A percentile compares a stretch with the other conserved stretches of the same genome.
Evolutionary conservation across 2,797 vertebrate species (phyloP).

Genomic region (Heteromormyrus szaboi): DNA sequence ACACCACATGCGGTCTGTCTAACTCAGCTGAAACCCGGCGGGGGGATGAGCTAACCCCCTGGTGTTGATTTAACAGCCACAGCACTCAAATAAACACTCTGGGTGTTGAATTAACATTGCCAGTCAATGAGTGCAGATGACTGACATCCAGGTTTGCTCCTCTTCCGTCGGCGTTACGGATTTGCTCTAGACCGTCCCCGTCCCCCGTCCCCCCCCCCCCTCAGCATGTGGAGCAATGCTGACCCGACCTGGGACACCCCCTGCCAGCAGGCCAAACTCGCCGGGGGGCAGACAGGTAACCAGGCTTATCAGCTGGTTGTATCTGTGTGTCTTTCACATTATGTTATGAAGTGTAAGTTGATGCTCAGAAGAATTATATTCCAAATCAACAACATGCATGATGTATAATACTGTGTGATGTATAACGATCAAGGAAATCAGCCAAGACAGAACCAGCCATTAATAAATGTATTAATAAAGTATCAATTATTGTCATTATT

Average conservation of each 20-base stretch:
- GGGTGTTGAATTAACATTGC: conserved; percentile 1
- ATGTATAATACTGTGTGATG: background rate
- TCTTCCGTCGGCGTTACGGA: background rate
- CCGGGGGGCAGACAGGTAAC: background rate
- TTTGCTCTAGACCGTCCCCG: background rate
- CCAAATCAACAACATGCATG: background rate
- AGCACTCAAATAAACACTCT: background rate
- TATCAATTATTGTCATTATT: no score
- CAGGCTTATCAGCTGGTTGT: background rate
- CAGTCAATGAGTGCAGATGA: background rate
- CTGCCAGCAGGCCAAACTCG: background rate
- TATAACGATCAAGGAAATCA: background rate
- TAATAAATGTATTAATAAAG: no score
- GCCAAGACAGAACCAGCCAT: background rate
- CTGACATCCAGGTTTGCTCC: background rate
- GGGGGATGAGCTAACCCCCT: background rate
- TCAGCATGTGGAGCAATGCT: background rate
- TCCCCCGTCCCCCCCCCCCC: background rate
- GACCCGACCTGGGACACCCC: background rate
- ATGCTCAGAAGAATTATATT: background rate
- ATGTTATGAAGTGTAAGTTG: background rate
- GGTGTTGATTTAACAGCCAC: background rate
- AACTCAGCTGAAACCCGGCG: background rate
- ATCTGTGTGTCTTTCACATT: background rate
- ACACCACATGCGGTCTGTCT: background rate